Conservation (phyloP, 1,140 invertebrate species). For the Bombus breviceps region DNA sequence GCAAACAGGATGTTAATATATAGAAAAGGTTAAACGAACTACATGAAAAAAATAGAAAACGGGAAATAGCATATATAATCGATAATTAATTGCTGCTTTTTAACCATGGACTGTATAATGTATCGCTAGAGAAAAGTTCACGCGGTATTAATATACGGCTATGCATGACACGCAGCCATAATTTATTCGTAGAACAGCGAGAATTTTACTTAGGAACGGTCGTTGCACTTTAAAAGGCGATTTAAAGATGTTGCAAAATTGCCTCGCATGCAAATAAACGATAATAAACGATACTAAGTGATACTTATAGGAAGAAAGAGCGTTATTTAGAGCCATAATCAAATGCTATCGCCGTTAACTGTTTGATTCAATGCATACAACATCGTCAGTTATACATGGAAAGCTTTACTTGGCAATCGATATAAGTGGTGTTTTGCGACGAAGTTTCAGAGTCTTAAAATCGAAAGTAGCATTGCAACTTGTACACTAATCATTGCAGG, state of each 20-base stretch:
- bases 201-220: not conserved
- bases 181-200: conserved; percentile 6
- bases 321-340: not conserved
- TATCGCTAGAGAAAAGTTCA: not conserved
- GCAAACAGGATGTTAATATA: not conserved
- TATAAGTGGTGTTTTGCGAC: not conserved
- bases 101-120: not conserved
- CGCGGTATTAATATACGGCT: not conserved
- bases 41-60: not conserved
- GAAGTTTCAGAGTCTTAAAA: not conserved
- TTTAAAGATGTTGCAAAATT: not conserved
- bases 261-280: not conserved
- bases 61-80: not conserved
- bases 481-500: not conserved
- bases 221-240: not conserved
- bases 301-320: not conserved
- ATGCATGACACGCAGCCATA: not conserved
- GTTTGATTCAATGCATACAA: not conserved
- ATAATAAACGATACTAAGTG: not conserved
- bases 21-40: conserved; percentile 1
- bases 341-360: not conserved
- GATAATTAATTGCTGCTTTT: not conserved
- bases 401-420: not conserved
- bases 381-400: no score
- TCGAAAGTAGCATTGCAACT: not conserved